A percentile compares a stretch with the other conserved stretches of the same genome.
These are phyloP conservation scores for Pelecanoides urinatrix DNA, from an alignment of 2,113 vertebrate species.

Conservation along the genomic window DNA sequence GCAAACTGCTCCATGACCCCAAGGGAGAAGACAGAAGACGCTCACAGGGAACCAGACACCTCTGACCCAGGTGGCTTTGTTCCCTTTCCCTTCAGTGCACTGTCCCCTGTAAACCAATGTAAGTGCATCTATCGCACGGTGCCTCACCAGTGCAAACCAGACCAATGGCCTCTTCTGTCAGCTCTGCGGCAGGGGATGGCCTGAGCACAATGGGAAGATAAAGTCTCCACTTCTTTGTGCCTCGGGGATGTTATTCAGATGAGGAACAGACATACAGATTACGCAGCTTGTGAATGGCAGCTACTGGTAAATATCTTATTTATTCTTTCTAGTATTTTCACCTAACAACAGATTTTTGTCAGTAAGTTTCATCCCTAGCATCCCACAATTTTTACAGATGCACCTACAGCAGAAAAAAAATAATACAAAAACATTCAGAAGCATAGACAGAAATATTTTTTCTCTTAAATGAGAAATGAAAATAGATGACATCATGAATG, in stretches of 20 bases:
- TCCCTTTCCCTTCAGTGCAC: not conserved
- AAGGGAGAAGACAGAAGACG: not conserved
- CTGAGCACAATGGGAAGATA: not conserved
- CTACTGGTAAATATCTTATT: not conserved
- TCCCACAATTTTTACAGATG: not conserved
- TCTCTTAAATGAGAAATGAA: not conserved
- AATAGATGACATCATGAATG: not conserved
- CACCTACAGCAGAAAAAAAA: not conserved
- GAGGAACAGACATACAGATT: not conserved
- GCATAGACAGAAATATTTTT: not conserved
- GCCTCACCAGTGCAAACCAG: not conserved
- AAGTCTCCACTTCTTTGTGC: not conserved
- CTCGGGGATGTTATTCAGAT: not conserved
- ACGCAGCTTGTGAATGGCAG: not conserved
- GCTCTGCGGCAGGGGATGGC: not conserved
- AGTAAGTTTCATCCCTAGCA: not conserved
- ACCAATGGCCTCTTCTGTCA: rapidly evolving
- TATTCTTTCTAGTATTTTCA: not conserved
- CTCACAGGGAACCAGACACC: not conserved
- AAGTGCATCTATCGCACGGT: rapidly evolving
- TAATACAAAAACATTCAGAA: not conserved
- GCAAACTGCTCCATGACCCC: not conserved
- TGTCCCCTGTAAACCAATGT: too few relatives aligned
- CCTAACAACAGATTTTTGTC: not conserved
- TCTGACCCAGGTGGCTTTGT: not conserved